A percentile compares a stretch with the other conserved stretches of the same genome.
These are phyloP conservation scores for Prionailurus viverrinus DNA, from an alignment of 2,113 vertebrate genomes.

Conservation along the genomic window DNA sequence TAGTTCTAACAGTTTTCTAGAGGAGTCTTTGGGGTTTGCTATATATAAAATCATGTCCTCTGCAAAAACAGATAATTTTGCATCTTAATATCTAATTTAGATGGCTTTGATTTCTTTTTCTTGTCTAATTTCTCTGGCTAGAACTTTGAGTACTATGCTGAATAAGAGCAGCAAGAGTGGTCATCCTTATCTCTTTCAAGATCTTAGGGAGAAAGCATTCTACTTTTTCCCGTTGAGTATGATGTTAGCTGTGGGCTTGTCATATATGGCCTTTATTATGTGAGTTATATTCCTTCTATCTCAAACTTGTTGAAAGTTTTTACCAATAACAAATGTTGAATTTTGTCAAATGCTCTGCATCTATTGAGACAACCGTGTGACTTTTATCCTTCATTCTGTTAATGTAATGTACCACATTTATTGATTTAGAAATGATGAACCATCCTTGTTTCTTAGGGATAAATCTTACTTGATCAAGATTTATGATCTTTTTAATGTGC, in stretches of 20 bases:
- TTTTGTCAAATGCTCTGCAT: not conserved
- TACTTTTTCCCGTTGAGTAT: not conserved
- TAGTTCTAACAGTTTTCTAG: not conserved
- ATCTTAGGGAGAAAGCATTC: not conserved
- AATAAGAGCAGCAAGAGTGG: not conserved
- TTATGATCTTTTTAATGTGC: not conserved
- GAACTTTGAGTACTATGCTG: not conserved
- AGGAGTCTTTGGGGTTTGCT: not conserved
- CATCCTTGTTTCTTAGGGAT: not conserved
- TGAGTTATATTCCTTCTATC: not conserved
- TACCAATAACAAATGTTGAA: not conserved
- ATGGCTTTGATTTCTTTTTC: not conserved
- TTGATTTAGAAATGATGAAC: not conserved
- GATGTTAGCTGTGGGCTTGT: not conserved
- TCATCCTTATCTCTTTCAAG: not conserved
- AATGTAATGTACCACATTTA: not conserved
- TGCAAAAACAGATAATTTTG: not conserved
- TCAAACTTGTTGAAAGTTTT: not conserved
- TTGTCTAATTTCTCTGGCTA: not conserved
- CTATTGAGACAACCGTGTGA: not conserved
- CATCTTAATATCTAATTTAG: not conserved
- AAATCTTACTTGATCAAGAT: not conserved
- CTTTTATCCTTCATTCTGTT: not conserved
- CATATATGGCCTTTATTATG: not conserved
- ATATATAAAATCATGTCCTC: not conserved